phyloP scores from a whole-genome alignment of 2,888 invertebrate species.

The Cactoblastis cactorum region DNA sequence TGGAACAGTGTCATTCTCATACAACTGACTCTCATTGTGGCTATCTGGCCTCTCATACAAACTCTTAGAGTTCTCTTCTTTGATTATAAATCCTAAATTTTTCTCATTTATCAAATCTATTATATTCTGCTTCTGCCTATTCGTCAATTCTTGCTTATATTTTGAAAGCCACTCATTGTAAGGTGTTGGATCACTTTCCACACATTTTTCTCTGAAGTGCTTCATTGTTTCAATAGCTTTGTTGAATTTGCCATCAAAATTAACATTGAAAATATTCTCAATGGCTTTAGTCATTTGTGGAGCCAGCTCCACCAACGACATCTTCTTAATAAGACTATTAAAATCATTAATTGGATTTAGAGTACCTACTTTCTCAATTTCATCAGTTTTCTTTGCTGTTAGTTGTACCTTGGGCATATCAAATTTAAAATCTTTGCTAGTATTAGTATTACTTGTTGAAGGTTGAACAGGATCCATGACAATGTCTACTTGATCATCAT shows the following conservation, averaged over 20 bases:
- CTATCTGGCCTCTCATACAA: conserved; percentile 43
- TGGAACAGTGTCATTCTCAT: conserved; percentile 66
- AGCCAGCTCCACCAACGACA: conserved; percentile 42
- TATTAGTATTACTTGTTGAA: conserved; percentile 23
- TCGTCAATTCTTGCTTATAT: conserved; percentile 48
- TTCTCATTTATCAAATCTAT: conserved; percentile 45
- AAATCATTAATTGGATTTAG: conserved; percentile 82
- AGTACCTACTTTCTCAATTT: conserved; percentile 73
- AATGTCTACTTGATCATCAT: conserved; percentile 27
- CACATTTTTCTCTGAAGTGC: conserved; percentile 56
- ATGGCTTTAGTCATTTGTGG: conserved; percentile 57
- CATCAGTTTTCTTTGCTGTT: conserved; percentile 32
- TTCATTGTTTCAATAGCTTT: conserved; percentile 57
- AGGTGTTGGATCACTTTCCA: conserved; percentile 45
- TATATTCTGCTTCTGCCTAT: conserved; percentile 45
- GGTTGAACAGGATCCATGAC: conserved; percentile 22
- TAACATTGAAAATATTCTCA: conserved; percentile 55
- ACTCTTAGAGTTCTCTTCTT: conserved; percentile 56
- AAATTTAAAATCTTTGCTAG: neutral
- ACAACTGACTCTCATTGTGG: conserved; percentile 60
- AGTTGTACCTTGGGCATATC: conserved; percentile 49
- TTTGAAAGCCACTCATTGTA: conserved; percentile 65
- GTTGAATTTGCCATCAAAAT: conserved; percentile 55
- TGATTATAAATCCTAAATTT: conserved; percentile 53
- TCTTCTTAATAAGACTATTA: conserved; percentile 60